Conservation (phyloP, 2,113 vertebrate genomes). For the Rhagologus leucostigma region DNA sequence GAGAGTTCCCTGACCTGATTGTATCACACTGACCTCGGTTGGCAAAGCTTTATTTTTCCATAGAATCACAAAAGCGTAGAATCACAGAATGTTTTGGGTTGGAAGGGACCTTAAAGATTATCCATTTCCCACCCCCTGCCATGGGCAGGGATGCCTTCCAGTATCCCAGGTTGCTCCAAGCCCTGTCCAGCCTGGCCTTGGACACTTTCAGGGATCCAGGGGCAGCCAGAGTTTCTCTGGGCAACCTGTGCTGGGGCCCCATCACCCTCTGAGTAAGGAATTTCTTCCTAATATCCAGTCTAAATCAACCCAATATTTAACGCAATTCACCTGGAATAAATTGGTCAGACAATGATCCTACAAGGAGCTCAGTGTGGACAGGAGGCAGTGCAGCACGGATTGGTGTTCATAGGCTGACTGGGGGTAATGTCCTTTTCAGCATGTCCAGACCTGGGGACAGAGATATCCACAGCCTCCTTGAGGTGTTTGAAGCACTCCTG, state of each 20-base stretch:
- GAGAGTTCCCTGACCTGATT: neutral
- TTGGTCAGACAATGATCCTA: neutral
- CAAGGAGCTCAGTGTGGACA: fast-evolving
- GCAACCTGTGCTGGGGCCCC: fast-evolving
- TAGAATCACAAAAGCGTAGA: neutral
- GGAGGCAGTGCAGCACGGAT: fast-evolving
- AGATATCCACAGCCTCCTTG: neutral
- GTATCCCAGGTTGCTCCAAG: fast-evolving
- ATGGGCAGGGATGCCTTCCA: neutral
- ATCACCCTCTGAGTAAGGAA: neutral
- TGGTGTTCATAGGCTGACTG: neutral
- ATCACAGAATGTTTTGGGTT: fast-evolving
- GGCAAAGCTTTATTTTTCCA: neutral
- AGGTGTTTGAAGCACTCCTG: neutral
- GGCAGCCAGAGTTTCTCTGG: neutral
- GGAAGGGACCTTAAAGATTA: neutral
- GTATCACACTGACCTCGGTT: neutral
- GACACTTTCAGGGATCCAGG: neutral
- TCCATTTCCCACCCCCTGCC: fast-evolving
- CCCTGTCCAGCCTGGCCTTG: fast-evolving
- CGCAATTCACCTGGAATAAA: neutral
- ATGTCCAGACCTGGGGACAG: neutral
- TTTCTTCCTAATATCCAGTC: neutral
- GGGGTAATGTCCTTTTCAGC: neutral
- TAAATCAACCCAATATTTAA: neutral